Conservation (phyloP, 1,140 invertebrate species). For the Popillia japonica region DNA sequence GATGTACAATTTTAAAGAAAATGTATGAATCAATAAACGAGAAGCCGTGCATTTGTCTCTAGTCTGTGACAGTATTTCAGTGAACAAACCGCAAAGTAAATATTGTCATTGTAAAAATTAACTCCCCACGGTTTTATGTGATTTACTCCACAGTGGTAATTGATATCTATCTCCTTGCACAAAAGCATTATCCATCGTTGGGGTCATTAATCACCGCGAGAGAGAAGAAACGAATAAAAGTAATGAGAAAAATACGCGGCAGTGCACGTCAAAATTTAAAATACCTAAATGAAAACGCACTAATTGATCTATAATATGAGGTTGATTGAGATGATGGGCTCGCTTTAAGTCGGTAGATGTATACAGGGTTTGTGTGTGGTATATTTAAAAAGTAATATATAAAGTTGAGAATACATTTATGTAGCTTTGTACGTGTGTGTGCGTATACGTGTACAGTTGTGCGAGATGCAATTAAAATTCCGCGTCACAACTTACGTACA, state of each 20-base stretch:
- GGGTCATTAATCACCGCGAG: constrained; percentile 8
- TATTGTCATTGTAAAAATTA: neutral
- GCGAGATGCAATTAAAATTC: constrained; percentile 32
- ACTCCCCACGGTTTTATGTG: neutral
- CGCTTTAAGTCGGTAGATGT: neutral
- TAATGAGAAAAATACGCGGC: constrained; percentile 19
- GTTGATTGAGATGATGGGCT: constrained; percentile 16
- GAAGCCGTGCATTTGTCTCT: no score
- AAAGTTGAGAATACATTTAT: neutral
- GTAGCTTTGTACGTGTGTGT: no score
- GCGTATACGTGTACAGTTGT: neutral
- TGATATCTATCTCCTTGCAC: neutral
- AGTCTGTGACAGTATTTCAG: no score
- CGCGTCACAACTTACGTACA: constrained; percentile 27
- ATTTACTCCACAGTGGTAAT: neutral
- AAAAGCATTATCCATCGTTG: constrained; percentile 14
- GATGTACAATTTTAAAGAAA: no score
- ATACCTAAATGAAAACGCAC: constrained; percentile 27
- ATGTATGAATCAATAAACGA: no score
- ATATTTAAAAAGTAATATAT: constrained; percentile 23
- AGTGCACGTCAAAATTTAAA: constrained; percentile 21
- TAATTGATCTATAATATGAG: constrained; percentile 31
- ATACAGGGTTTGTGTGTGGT: constrained; percentile 7
- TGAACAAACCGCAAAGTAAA: neutral
- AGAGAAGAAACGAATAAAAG: constrained; percentile 23